Conservation (phyloP, 1,140 invertebrate genomes). For the Drosophila sturtevanti region DNA sequence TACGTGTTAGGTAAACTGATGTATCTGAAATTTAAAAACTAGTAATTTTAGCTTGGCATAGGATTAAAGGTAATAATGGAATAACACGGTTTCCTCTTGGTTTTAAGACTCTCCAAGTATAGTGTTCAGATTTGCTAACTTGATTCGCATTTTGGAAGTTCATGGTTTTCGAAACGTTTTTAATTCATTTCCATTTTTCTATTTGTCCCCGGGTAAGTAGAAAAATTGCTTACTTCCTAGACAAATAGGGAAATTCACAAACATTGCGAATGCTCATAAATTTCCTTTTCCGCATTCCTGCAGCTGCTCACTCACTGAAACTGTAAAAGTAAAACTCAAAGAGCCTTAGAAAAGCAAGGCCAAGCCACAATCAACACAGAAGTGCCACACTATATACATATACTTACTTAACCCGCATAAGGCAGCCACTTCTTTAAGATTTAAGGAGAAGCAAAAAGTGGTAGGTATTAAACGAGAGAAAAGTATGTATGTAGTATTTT, state of each 20-base stretch:
- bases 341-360: slow-evolving; percentile 20
- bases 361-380: slow-evolving; percentile 34
- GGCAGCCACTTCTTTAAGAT: slow-evolving; percentile 47
- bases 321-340: slow-evolving; percentile 9
- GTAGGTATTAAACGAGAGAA: no score
- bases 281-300: slow-evolving; percentile 48
- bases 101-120: no score
- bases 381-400: slow-evolving; percentile 30
- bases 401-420: slow-evolving; percentile 46
- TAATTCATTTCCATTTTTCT: neutral
- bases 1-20: slow-evolving; percentile 1
- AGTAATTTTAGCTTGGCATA: neutral
- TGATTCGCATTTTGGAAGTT: no score
- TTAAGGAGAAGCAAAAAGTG: slow-evolving; percentile 1
- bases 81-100: no score
- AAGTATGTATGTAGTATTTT: slow-evolving; percentile 10
- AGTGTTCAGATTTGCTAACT: no score
- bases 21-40: neutral
- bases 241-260: slow-evolving; percentile 19
- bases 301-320: slow-evolving; percentile 9
- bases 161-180: neutral
- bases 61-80: no score
- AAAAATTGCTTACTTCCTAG: neutral
- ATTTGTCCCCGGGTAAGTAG: neutral
- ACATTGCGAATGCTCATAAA: slow-evolving; percentile 60